phyloP scores from a whole-genome alignment of 2,113 vertebrate species.

The Pholis gunnellus region DNA sequence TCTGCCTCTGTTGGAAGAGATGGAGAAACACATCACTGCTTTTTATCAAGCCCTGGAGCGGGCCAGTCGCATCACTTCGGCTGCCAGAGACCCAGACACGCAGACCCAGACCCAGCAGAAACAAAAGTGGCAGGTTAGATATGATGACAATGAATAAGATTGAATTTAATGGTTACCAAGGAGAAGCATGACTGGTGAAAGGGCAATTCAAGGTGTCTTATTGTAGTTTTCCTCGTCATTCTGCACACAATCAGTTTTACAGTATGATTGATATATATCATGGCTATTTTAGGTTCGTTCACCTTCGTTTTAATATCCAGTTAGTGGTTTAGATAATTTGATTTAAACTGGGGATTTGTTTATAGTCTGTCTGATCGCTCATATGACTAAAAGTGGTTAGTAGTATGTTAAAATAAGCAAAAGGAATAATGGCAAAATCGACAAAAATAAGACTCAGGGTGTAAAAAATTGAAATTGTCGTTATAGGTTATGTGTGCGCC shows the following conservation, averaged over 20 bases:
- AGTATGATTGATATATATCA: not conserved
- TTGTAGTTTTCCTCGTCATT: conserved; percentile 1
- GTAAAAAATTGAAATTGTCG: not conserved
- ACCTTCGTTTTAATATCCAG: not conserved
- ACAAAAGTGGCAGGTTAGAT: conserved; percentile 91
- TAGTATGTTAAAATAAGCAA: not conserved
- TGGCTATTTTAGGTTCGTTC: not conserved
- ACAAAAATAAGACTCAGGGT: not conserved
- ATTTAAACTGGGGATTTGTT: not conserved
- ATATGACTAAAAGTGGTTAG: not conserved
- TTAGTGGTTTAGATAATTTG: not conserved
- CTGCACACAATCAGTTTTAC: not conserved
- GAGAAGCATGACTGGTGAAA: not conserved
- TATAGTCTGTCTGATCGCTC: not conserved
- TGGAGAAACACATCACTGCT: conserved; percentile 91
- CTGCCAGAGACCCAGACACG: conserved; percentile 73
- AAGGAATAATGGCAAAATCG: not conserved
- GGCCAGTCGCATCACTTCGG: conserved; percentile 87
- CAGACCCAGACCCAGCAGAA: conserved; percentile 87
- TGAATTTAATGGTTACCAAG: not conserved
- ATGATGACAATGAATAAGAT: not conserved
- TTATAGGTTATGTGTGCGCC: not conserved
- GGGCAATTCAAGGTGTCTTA: not conserved
- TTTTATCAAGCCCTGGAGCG: conserved; percentile 93
- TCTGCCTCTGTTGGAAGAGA: conserved; percentile 89